These are phyloP conservation scores for Chelidonichthys spinosus DNA, from an alignment of 2,797 vertebrate genomes.

Conservation along the genomic window DNA sequence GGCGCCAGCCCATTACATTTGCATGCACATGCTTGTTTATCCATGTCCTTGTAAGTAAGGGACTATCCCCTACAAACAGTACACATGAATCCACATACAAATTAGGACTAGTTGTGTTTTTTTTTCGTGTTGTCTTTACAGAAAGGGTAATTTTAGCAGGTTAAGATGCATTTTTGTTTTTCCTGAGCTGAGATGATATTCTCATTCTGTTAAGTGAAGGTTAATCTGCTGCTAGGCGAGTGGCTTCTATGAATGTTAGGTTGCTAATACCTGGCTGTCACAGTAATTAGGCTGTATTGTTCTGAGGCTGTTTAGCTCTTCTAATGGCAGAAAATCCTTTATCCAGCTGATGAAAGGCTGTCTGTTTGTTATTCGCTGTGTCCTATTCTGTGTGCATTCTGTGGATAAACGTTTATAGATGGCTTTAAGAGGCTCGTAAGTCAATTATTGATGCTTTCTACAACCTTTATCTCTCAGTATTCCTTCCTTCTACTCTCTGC, in stretches of 20 bases:
- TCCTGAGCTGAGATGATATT: neutral
- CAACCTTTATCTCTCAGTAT: conserved; percentile 24
- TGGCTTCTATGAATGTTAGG: conserved; percentile 1
- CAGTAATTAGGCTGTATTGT: conserved; percentile 43
- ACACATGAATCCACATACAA: conserved; percentile 41
- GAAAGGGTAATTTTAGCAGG: neutral
- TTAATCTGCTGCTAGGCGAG: neutral
- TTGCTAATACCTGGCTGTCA: conserved; percentile 34
- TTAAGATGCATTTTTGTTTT: neutral
- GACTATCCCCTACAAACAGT: conserved; percentile 36
- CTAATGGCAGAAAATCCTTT: conserved; percentile 54
- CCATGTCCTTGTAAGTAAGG: conserved; percentile 64
- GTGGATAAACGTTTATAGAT: conserved; percentile 51
- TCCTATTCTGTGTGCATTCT: conserved; percentile 5
- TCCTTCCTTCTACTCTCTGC: conserved; percentile 2
- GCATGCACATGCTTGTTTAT: conserved; percentile 65
- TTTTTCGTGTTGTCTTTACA: conserved; percentile 7
- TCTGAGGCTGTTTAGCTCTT: conserved; percentile 42
- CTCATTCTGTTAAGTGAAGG: neutral
- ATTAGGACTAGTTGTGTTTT: neutral
- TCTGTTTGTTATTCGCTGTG: conserved; percentile 11
- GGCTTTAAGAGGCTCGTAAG: conserved; percentile 58
- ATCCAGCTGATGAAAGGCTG: conserved; percentile 51
- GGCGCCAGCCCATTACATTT: conserved; percentile 61
- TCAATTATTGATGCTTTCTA: conserved; percentile 74